Evolutionary conservation across 2,888 invertebrate species (phyloP), one percentile per base, ranked within the genome.

Genomic region (Apoda limacodes): DNA sequence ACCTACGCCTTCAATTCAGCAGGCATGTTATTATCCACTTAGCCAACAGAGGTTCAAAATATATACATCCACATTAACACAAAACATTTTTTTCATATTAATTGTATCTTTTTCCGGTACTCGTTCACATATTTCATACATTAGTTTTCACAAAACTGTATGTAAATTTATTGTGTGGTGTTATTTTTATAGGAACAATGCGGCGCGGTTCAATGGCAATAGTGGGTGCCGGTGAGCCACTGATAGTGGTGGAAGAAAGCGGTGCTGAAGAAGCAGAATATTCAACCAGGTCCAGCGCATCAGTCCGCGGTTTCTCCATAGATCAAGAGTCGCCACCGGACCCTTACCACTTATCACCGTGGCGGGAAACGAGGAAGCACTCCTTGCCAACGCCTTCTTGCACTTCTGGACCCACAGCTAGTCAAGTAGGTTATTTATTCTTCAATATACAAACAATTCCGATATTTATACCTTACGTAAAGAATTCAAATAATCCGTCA

Each of bases 381-480:
- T 93, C 92, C 13, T 70, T 93, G 48, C 93, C 93, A 2, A 92
- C 92, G 0, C 92, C 92, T 2, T 88, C 90, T 46, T 93, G 92
- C 51, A 89, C 90, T 13, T 88, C 90, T 33, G 93, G 93, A 28
- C 93, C 92, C 34, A 93, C 92, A 23, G 93, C 93, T 22, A 92
- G 92, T 46, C 92, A 93, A 83, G 92, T 92, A 36, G 75, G 88
- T 36, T 13, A 3, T 2, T 14, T 3, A 22, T 27, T 12, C 7
- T 25, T 10, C 7, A 28, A 5, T 12, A 23, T 6, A 11, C 5
- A 12, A 5, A 23, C 23, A 23, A 23, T 12, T 23, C 13, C 13
- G 13, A 12, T 12, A 11, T 13, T 13, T n/a, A n/a, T n/a, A n/a
- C n/a, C n/a, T n/a, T n/a, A n/a, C n/a, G n/a, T n/a, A n/a, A n/a